A percentile compares a stretch with the other conserved stretches of the same genome.
phyloP scores from a whole-genome alignment of 2,888 invertebrate genomes.

The Glaucopsyche alexis region DNA sequence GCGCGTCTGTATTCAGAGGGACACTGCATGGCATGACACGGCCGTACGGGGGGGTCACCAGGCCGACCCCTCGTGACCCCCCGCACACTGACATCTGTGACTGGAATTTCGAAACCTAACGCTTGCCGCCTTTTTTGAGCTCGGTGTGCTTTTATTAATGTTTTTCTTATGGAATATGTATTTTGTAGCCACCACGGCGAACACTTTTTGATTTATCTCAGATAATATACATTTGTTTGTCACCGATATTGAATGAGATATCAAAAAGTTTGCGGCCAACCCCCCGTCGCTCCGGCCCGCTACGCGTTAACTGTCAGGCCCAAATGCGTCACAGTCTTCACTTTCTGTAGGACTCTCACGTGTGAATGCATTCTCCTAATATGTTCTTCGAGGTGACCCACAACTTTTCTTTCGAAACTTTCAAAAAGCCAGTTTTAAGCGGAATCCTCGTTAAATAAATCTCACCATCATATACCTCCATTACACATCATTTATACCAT shows the following conservation, averaged over 20 bases:
- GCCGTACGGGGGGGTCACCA: conserved; percentile 32
- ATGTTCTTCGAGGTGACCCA: conserved; percentile 13
- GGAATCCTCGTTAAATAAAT: background rate
- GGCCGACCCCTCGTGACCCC: conserved; percentile 35
- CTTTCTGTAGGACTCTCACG: background rate
- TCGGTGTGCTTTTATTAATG: conserved; percentile 72
- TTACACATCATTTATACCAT: background rate
- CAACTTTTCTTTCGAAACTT: background rate
- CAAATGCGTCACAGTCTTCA: conserved; percentile 10
- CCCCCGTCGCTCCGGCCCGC: conserved; percentile 36
- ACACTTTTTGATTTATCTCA: conserved; percentile 40
- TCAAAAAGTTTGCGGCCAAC: conserved; percentile 2
- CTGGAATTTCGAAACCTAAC: conserved; percentile 73
- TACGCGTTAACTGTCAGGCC: background rate
- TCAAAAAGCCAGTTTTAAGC: background rate
- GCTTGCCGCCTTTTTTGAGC: conserved; percentile 71
- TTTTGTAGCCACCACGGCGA: conserved; percentile 38
- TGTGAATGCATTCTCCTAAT: conserved; percentile 11
- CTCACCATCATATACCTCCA: background rate
- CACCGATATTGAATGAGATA: conserved; percentile 6
- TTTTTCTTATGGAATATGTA: conserved; percentile 48
- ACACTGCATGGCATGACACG: conserved; percentile 62
- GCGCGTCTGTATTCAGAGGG: conserved; percentile 66
- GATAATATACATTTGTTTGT: background rate
- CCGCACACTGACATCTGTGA: conserved; percentile 57